phyloP scores from a whole-genome alignment of 2,797 vertebrate species.

The Pseudomugil gertrudae region DNA sequence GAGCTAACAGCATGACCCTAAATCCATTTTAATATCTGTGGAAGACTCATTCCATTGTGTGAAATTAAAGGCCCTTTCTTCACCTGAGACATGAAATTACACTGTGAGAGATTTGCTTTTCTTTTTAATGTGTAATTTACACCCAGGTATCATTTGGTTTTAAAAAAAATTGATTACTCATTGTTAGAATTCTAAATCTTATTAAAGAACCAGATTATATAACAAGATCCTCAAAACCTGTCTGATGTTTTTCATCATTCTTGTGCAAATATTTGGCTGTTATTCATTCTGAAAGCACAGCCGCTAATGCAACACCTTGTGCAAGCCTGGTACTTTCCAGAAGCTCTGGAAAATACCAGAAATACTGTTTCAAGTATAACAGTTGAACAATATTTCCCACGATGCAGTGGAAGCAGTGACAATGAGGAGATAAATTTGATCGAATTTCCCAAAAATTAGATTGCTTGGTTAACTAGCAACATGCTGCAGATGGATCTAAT shows the following conservation, averaged over 20 bases:
- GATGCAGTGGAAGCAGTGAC: constrained; percentile 3
- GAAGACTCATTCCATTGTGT: too few species aligned
- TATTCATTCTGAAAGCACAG: neutral
- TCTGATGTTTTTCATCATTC: neutral
- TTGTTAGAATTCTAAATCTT: too few species aligned
- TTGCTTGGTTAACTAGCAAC: constrained; percentile 25
- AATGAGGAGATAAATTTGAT: constrained; percentile 14
- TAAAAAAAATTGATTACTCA: neutral
- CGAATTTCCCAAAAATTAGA: constrained; percentile 9
- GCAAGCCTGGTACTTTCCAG: constrained; percentile 44
- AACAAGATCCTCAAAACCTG: too few species aligned
- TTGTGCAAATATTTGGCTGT: neutral
- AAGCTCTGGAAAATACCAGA: constrained; percentile 2
- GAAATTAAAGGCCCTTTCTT: too few species aligned
- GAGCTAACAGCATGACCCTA: too few species aligned
- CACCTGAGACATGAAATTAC: too few species aligned
- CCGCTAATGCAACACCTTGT: constrained; percentile 5
- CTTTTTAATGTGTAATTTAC: neutral
- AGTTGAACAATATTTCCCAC: constrained; percentile 15
- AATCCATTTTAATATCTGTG: too few species aligned
- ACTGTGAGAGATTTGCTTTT: neutral
- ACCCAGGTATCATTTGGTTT: neutral
- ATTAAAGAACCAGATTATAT: too few species aligned
- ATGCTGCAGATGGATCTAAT: constrained; percentile 25
- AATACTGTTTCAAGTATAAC: neutral